phyloP scores from a whole-genome alignment of 2,797 vertebrate species.

The Eurystomus glaucurus region DNA sequence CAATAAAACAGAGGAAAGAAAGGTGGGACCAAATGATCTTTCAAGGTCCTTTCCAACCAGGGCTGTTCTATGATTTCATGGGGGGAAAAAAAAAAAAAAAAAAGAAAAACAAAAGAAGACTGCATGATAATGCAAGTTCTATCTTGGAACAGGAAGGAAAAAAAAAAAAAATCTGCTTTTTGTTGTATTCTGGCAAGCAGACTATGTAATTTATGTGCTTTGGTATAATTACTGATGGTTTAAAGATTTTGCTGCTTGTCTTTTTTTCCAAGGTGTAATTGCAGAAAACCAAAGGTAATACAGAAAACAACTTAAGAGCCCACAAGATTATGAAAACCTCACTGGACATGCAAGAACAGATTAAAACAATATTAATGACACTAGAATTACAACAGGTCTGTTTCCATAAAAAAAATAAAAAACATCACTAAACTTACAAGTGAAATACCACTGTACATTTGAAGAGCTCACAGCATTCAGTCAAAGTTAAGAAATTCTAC shows the following conservation, averaged over 20 bases:
- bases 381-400: not conserved
- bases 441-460: not conserved
- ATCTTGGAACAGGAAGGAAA: not conserved
- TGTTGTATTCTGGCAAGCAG: not conserved
- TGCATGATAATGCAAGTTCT: not conserved
- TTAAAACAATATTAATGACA: not conserved
- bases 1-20: not conserved
- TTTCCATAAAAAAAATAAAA: not conserved
- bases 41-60: not conserved
- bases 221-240: not conserved
- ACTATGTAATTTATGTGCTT: not conserved
- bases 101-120: not conserved
- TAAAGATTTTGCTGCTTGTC: not conserved
- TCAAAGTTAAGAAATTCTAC: not conserved
- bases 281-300: not conserved
- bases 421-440: not conserved
- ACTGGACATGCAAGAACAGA: not conserved
- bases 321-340: not conserved
- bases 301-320: not conserved
- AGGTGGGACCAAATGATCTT: not conserved
- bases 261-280: not conserved
- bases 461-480: not conserved
- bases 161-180: conserved; percentile 37
- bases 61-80: not conserved
- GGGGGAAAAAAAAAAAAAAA: not conserved